Percentiles rank a stretch among this genome's conserved stretches.
phyloP scores from a whole-genome alignment of 2,113 vertebrate genomes.

The Strigops habroptila region DNA sequence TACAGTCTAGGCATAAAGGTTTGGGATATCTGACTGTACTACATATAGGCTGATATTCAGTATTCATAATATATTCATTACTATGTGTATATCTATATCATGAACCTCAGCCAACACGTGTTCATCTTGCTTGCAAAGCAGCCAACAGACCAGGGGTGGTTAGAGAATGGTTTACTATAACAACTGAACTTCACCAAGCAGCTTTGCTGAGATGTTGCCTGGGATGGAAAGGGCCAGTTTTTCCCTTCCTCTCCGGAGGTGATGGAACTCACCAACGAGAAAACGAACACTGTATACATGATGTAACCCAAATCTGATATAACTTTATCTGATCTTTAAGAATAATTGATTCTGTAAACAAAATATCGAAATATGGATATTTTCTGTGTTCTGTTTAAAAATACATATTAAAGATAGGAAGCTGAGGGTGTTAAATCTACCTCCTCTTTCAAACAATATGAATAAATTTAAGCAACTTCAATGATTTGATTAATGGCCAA shows the following conservation, averaged over 20 bases:
- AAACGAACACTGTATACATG: neutral
- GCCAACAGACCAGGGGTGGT: neutral
- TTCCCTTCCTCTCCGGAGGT: neutral
- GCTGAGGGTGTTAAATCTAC: neutral
- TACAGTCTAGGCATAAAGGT: neutral
- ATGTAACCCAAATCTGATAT: neutral
- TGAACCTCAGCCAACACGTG: neutral
- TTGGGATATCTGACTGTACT: neutral
- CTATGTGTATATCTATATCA: neutral
- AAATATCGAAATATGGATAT: neutral
- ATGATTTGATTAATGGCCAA: neutral
- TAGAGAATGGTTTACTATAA: neutral
- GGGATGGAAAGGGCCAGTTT: neutral
- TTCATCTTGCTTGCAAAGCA: neutral
- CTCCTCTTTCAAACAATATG: neutral
- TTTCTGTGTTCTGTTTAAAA: neutral
- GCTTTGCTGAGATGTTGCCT: neutral
- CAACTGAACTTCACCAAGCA: neutral
- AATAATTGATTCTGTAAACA: neutral
- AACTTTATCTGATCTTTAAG: neutral
- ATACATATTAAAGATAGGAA: neutral
- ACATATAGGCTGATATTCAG: neutral
- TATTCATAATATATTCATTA: neutral
- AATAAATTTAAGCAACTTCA: neutral
- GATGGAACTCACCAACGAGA: neutral